Base-by-base conservation (phyloP, 2,888 invertebrate genomes). In the Willowsia nigromaculata region DNA sequence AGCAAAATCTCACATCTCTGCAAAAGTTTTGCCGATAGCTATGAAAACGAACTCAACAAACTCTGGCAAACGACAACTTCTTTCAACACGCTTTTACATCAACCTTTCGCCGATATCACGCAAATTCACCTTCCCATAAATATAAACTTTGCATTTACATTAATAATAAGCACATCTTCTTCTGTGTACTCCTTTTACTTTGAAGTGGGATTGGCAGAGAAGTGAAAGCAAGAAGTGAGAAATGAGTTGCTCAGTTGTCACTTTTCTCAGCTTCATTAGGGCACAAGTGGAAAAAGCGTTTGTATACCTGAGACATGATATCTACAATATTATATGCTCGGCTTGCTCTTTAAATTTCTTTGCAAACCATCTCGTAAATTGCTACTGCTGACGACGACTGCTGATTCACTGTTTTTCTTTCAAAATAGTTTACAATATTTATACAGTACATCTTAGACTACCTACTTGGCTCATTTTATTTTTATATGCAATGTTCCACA, bases 221-320 rank as follows among this genome's bases (percentile, higher is more conserved):
- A 59, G 76, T 30, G 76, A 76, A 56, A 37, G 47, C 50, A 53
- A 27, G 56, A 56, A 27, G 30, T 22, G 33, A 80, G 47, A 65
- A 82, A 82, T 82, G 65, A 62, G 62, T 47, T 59, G 65, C 47
- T 82, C 65, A 65, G 30, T 25, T 65, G 82, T 82, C 82, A 82
- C 82, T 62, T 82, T 59, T 65, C 30, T 6, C 30, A 9, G 82
- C 82, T 82, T 82, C 65, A 65, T 82, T 82, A 82, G n/a, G 15
- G 30, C 53, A 27, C 30, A 27, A 22, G 40, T n/a, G 4, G 4
- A 56, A 59, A 25, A 27, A 18, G 4, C 50, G 4, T 4, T 53
- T 53, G 18, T 59, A 7, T 59, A 27, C 59, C 18, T 56, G 22
- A 2, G 27, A 13, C 27, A 27, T 6, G 13, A 27, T 27, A 18